Evolutionary conservation across 1,140 invertebrate species (phyloP).

Genomic region (Mylabris phalerata): DNA sequence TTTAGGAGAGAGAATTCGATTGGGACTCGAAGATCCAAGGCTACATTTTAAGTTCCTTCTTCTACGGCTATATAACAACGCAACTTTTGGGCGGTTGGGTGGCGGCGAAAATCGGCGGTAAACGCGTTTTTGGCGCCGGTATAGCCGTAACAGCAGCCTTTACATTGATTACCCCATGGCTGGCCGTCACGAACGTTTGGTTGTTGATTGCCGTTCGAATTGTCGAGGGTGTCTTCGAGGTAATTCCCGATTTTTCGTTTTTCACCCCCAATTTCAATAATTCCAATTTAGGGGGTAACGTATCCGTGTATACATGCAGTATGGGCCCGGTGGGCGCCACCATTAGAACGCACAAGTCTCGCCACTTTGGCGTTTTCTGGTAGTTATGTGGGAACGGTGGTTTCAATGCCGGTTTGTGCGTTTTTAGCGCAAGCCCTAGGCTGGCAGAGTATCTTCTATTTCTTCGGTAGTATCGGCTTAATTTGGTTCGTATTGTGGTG

Average conservation of each 20-base stretch:
- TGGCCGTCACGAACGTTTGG: conserved; percentile 63
- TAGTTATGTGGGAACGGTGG: conserved; percentile 74
- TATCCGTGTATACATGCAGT: conserved; percentile 85
- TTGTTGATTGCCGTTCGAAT: conserved; percentile 69
- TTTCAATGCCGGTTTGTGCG: conserved; percentile 70
- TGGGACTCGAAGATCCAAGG: conserved; percentile 77
- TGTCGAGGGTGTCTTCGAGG: conserved; percentile 84
- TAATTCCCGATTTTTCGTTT: conserved; percentile 40
- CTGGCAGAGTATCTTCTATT: conserved; percentile 85
- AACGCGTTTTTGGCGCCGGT: conserved; percentile 68
- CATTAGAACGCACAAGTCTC: conserved; percentile 68
- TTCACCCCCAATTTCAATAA: neutral
- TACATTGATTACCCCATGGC: conserved; percentile 73
- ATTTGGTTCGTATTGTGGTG: conserved; percentile 68
- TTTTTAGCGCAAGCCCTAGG: conserved; percentile 64
- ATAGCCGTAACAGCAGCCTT: conserved; percentile 73
- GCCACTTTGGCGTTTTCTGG: conserved; percentile 76
- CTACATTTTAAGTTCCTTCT: conserved; percentile 79
- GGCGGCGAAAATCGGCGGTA: conserved; percentile 51
- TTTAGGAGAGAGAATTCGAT: conserved; percentile 56
- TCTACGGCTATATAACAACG: conserved; percentile 72
- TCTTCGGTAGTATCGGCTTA: conserved; percentile 65
- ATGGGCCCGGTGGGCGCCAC: conserved; percentile 85
- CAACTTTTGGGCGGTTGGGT: conserved; percentile 57
- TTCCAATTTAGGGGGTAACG: conserved; percentile 65